These are phyloP conservation scores for Phycodurus eques DNA, from an alignment of 2,113 vertebrate genomes.

Conservation along the genomic window DNA sequence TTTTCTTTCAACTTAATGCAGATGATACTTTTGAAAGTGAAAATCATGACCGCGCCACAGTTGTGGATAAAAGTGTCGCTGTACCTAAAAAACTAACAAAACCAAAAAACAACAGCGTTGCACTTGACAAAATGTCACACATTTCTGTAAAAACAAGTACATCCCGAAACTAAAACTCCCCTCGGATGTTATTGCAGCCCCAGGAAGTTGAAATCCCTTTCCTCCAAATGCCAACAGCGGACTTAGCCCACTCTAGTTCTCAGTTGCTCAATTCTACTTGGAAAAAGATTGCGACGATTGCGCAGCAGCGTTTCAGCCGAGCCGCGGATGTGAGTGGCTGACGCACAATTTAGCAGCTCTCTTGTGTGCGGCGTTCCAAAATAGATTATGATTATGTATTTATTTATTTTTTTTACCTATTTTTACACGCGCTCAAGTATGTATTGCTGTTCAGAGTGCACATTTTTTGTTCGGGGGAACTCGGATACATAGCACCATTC, in stretches of 20 bases:
- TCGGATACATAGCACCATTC: constrained; percentile 65
- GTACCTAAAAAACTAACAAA: no score
- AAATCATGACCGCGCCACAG: no score
- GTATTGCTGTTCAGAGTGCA: constrained; percentile 64
- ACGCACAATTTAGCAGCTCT: constrained; percentile 48
- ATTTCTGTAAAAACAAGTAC: no score
- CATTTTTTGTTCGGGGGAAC: constrained; percentile 42
- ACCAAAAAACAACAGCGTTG: no score
- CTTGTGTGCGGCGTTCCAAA: constrained; percentile 41
- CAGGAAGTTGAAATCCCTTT: no score
- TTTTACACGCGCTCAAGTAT: constrained; percentile 34
- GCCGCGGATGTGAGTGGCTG: constrained; percentile 19
- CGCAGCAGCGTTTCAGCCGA: neutral
- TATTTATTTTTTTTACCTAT: neutral
- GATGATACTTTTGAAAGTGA: no score
- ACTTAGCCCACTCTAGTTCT: neutral
- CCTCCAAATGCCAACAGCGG: neutral
- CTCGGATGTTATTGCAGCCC: no score
- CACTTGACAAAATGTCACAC: no score
- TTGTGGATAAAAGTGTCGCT: no score
- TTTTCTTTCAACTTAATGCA: no score
- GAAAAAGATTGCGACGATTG: neutral
- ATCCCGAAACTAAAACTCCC: no score
- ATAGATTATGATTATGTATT: constrained; percentile 16
- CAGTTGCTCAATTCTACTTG: neutral